phyloP scores from a whole-genome alignment of 2,888 invertebrate species.

The Melinaea marsaeus region DNA sequence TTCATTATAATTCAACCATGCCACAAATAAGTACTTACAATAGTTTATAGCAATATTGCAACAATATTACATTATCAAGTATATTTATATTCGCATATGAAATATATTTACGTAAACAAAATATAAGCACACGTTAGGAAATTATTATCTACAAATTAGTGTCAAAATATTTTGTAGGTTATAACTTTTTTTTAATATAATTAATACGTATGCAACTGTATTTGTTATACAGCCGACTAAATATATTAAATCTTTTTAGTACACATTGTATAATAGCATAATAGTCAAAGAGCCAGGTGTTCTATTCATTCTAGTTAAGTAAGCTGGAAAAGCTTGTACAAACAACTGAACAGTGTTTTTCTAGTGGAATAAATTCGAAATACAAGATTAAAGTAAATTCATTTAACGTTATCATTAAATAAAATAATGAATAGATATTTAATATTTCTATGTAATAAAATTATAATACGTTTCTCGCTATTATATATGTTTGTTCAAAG shows the following conservation, averaged over 20 bases:
- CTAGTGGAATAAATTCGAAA: slow-evolving; percentile 1
- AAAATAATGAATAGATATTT: not conserved
- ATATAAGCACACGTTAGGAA: too few species aligned
- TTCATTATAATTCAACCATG: slow-evolving; percentile 9
- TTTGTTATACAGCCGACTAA: too few species aligned
- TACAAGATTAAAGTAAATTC: not conserved
- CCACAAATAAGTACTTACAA: slow-evolving; percentile 8
- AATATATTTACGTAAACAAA: too few species aligned
- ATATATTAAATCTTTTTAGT: too few species aligned
- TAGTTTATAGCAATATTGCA: slow-evolving; percentile 14
- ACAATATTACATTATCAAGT: not conserved
- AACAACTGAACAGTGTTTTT: not conserved
- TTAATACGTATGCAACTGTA: too few species aligned
- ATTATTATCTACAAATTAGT: too few species aligned
- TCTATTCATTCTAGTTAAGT: not conserved
- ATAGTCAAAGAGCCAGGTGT: slow-evolving; percentile 1
- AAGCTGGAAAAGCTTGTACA: slow-evolving; percentile 6
- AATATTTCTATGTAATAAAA: too few species aligned
- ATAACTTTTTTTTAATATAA: too few species aligned
- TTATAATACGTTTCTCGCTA: too few species aligned
- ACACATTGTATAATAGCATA: not conserved
- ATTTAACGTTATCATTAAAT: not conserved
- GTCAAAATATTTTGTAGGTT: too few species aligned
- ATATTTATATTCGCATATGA: not conserved
- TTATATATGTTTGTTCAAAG: too few species aligned